Evolutionary conservation across 2,888 invertebrate genomes (phyloP), one percentile per base, ranked within the genome.

Genomic region (Scaptomyza cyrtandrae): DNA sequence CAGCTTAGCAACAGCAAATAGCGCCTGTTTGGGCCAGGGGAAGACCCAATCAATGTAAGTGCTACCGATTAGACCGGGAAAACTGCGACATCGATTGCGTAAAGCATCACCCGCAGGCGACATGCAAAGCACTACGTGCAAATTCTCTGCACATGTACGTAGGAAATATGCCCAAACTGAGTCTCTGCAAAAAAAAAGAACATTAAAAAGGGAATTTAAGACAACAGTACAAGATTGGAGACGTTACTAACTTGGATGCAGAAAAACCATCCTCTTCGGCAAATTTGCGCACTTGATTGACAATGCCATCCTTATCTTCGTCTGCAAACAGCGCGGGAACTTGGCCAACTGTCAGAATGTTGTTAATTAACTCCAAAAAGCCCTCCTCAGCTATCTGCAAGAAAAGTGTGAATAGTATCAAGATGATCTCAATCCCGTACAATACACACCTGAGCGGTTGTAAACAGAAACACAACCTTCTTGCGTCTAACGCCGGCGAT

Each of bases 11-110:
- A 98, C 98, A 0, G 98, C 97, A 58, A 95, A 93, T 50, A 98
- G 91, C 0, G 98, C 98, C 90, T 98, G 97, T 75, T 95, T 94
- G 0, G 98, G 98, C 98, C 98, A 98, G 0, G 98, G 96, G 91
- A 97, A 97, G 90, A 98, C 95, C 98, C 98, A 98, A 91, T 98
- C 97, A 73, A 98, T 97, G 41, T 96, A 97, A 0, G 97, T 97
- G 89, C 97, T 97, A 90, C 97, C 98, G 41, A 98, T 97, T 49
- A 98, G 93, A 0, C 98, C 98, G 0, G 98, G 98, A 92, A 98
- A 98, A 92, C 95, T 97, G 75, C 98, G 94, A 89, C 98, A 98
- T 16, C 97, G 94, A 81, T 95, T 97, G 50, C 97, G 94, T 14
- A 98, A 92, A 6, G 95, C 93, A 64, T 98, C 97, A 0, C 97